These are phyloP conservation scores for Pasiphila rectangulata DNA, from an alignment of 2,888 invertebrate species.

Conservation along the genomic window DNA sequence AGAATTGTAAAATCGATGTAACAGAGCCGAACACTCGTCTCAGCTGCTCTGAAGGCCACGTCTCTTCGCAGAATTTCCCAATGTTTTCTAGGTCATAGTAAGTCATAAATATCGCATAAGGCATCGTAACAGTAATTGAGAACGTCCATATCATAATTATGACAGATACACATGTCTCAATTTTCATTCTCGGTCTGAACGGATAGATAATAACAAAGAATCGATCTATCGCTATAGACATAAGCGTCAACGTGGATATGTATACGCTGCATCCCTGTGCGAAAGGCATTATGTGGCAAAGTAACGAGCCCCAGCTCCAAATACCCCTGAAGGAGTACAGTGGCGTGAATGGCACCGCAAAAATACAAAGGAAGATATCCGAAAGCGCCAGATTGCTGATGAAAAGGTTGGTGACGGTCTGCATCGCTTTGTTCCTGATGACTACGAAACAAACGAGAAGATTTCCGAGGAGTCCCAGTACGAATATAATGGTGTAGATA, in stretches of 20 bases:
- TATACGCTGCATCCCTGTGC: slow-evolving; percentile 98
- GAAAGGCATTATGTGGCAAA: slow-evolving; percentile 96
- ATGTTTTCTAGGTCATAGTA: slow-evolving; percentile 71
- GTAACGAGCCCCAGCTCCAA: slow-evolving; percentile 95
- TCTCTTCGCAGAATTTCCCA: slow-evolving; percentile 88
- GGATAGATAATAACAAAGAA: slow-evolving; percentile 99
- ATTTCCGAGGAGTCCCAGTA: slow-evolving; percentile 94
- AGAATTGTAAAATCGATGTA: slow-evolving; percentile 95
- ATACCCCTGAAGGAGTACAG: slow-evolving; percentile 94
- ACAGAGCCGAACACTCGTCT: slow-evolving; percentile 91
- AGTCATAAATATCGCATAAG: slow-evolving; percentile 93
- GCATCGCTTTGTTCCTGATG: slow-evolving; percentile 95
- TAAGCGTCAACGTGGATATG: slow-evolving; percentile 97
- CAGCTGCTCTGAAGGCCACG: slow-evolving; percentile 93
- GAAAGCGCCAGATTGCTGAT: slow-evolving; percentile 97
- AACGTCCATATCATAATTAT: slow-evolving; percentile 95
- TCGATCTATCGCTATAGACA: slow-evolving; percentile 98
- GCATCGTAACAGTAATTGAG: slow-evolving; percentile 91
- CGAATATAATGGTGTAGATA: slow-evolving; percentile 91
- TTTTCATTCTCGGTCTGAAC: slow-evolving; percentile 94
- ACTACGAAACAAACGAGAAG: slow-evolving; percentile 96
- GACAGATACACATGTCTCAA: slow-evolving; percentile 90
- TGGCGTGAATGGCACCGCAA: slow-evolving; percentile 98
- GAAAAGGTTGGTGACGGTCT: slow-evolving; percentile 98
- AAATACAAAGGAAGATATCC: slow-evolving; percentile 94